phyloP scores from a whole-genome alignment of 2,797 vertebrate species.

The Megaceryle alcyon region DNA sequence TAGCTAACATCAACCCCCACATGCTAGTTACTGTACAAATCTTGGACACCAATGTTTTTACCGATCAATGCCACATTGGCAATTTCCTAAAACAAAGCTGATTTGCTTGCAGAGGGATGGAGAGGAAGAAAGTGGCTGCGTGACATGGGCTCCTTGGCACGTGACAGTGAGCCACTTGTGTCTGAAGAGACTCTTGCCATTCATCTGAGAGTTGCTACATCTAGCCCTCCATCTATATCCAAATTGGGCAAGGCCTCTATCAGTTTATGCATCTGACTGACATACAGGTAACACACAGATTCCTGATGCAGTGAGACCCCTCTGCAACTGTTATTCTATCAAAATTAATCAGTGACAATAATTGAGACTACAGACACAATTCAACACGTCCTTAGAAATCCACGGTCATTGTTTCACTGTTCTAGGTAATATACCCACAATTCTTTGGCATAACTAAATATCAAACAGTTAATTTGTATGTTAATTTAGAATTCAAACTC shows the following conservation, averaged over 20 bases:
- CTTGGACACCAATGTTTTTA: background rate
- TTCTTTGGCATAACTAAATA: background rate
- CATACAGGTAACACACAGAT: background rate
- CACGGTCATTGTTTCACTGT: rapidly evolving
- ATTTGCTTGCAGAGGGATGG: background rate
- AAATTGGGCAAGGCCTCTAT: background rate
- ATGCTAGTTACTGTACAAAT: background rate
- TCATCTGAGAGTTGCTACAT: background rate
- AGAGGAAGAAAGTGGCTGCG: background rate
- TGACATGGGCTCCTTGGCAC: background rate
- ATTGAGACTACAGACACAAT: background rate
- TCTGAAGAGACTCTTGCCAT: background rate
- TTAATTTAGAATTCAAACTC: background rate
- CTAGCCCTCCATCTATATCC: background rate
- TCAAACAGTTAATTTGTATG: background rate
- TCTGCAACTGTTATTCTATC: background rate
- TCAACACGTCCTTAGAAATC: background rate
- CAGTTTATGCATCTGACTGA: background rate
- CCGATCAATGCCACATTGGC: background rate
- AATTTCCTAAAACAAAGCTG: background rate
- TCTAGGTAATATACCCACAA: background rate
- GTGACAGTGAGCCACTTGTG: background rate
- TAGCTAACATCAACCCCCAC: background rate
- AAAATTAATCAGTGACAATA: background rate
- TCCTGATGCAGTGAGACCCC: background rate